Evolutionary conservation across 2,113 vertebrate genomes (phyloP), one percentile per base, ranked within the genome.

Genomic region (Phaethornis superciliosus): DNA sequence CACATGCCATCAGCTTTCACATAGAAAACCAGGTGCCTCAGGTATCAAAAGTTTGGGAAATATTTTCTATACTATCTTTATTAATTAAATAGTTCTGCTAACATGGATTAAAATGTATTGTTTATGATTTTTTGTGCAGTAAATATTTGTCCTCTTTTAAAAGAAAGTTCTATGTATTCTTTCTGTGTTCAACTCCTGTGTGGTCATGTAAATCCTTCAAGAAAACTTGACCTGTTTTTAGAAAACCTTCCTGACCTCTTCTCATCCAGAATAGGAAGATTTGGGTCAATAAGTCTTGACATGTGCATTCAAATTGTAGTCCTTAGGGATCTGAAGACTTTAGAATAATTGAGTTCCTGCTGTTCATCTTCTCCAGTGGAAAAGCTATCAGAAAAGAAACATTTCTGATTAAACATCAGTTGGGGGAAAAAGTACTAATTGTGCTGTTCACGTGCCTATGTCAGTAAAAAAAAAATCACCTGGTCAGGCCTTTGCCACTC

Each of bases 51-150:
- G 14, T 70, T 84, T 75, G 21, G n/a, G 19, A 86, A 90, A 89
- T 6, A 40, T 47, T 78, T 5, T 15, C 32, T 81, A 15, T 13
- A 24, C 9, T 71, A 59, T 27, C 16, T 59, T 15, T 5, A 52
- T 88, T 59, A 40, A 44, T 78, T 63, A 70, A 54, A 51, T 81
- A 18, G 2, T 60, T 90, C 24, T 81, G 19, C 14, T 68, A 79
- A 52, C 2, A 26, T 9, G 5, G 7, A 28, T 22, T 87, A 40
- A 75, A 90, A 77, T 3, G 24, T 19, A 40, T 3, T 12, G 62
- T 12, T 5, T 1, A 0, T 58, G 12, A 35, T 14, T 47, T 4
- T 62, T 58, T 28, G 7, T 46, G 9, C 10, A 18, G 3, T 47
- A 6, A 70, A 4, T 30, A 18, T 60, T 40, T 51, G 2, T 40